Evolutionary conservation across 2,113 vertebrate species (phyloP).

Genomic region (Aegotheles bennettii): DNA sequence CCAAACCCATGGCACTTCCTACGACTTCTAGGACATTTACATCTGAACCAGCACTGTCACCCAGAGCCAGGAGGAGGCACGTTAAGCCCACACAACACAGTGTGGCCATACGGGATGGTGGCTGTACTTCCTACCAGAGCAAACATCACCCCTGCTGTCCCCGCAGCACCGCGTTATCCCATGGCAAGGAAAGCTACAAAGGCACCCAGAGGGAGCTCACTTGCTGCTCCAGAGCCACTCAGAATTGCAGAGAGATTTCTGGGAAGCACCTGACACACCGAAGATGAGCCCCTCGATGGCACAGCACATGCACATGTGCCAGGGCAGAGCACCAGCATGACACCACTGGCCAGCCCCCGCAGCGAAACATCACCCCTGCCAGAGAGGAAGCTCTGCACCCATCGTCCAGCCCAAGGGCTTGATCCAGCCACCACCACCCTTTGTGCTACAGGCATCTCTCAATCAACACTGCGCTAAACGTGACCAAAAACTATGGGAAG

Average conservation of each 20-base stretch:
- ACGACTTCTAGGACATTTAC: background rate
- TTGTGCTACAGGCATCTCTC: background rate
- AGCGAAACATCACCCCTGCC: background rate
- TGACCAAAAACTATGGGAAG: background rate
- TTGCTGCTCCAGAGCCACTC: background rate
- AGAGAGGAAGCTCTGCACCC: background rate
- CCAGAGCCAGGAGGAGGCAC: too few relatives aligned
- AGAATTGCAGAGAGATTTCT: background rate
- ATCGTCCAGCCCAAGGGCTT: background rate
- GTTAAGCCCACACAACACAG: rapidly evolving
- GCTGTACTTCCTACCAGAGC: background rate
- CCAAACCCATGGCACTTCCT: background rate
- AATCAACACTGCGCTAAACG: background rate
- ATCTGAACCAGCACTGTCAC: background rate
- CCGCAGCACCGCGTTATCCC: background rate
- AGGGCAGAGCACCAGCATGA: background rate
- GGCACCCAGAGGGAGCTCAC: background rate
- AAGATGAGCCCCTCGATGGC: rapidly evolving
- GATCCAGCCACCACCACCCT: background rate
- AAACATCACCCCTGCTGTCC: too few relatives aligned
- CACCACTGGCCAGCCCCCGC: background rate
- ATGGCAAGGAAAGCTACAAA: background rate
- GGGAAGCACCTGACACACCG: background rate
- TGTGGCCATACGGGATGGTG: rapidly evolving
- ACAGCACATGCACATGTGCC: rapidly evolving